Conservation (phyloP, 2,113 vertebrate species). For the Stigmatopora argus region DNA sequence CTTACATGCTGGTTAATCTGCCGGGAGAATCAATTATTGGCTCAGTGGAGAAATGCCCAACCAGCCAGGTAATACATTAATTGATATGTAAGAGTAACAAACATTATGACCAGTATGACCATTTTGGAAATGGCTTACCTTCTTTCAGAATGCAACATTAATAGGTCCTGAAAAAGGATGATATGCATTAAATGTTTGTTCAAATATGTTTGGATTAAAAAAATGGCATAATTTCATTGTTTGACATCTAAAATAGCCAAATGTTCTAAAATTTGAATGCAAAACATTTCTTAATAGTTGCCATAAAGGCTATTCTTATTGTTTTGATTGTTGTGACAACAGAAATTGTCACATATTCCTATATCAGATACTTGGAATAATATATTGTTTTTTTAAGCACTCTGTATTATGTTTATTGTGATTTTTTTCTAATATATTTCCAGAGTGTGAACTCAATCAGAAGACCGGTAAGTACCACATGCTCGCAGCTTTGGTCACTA, state of each 20-base stretch:
- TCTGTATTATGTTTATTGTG: background rate
- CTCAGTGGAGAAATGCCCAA: constrained; percentile 90
- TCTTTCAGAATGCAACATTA: too few species aligned
- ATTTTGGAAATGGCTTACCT: too few species aligned
- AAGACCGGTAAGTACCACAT: constrained; percentile 77
- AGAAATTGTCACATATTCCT: background rate
- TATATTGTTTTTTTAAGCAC: background rate
- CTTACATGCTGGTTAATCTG: constrained; percentile 87
- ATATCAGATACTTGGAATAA: background rate
- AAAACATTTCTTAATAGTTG: background rate
- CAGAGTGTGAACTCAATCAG: constrained; percentile 91
- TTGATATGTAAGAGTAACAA: background rate
- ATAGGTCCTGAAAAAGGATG: too few species aligned
- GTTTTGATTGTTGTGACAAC: background rate
- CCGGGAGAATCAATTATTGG: constrained; percentile 86
- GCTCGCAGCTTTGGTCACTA: constrained; percentile 31
- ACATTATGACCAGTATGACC: background rate
- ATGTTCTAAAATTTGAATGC: background rate
- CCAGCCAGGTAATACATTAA: constrained; percentile 77
- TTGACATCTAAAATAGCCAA: background rate
- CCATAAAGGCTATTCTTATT: background rate
- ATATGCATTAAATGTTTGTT: background rate
- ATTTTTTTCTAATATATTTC: constrained; percentile 51
- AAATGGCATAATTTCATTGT: background rate
- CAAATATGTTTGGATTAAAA: background rate